These are phyloP conservation scores for Pecten maximus DNA, from an alignment of 2,888 invertebrate species.

Conservation along the genomic window DNA sequence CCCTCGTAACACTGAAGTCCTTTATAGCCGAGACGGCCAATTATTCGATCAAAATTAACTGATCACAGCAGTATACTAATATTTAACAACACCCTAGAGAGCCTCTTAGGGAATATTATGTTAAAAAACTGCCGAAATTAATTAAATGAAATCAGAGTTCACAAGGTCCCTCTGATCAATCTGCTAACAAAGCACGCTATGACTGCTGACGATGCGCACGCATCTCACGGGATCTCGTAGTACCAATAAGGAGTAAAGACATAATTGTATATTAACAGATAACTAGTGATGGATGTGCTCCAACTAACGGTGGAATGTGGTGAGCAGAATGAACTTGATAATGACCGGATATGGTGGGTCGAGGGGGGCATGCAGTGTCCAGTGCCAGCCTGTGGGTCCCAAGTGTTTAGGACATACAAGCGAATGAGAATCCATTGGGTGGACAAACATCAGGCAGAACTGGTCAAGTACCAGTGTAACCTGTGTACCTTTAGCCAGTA, in stretches of 20 bases:
- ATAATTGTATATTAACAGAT: no score
- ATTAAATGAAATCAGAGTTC: not conserved
- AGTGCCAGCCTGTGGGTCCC: no score
- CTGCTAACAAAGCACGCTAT: not conserved
- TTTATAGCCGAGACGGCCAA: not conserved
- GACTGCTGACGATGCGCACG: not conserved
- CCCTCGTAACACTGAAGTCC: not conserved
- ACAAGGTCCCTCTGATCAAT: not conserved
- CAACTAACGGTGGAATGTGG: no score
- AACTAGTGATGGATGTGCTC: no score
- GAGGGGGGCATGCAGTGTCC: no score
- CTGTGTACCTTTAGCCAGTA: no score
- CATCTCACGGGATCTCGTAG: conserved; percentile 1
- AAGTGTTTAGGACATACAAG: no score
- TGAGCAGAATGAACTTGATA: no score
- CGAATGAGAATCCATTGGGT: no score
- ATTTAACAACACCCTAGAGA: not conserved
- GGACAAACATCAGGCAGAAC: no score
- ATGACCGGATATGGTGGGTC: no score
- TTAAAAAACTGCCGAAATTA: not conserved
- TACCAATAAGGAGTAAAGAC: not conserved
- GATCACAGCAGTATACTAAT: not conserved
- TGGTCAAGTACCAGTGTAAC: no score
- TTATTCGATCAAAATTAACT: not conserved
- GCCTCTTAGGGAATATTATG: not conserved